Evolutionary conservation across 2,113 vertebrate genomes (phyloP).

Genomic region (Rhipidura dahli): DNA sequence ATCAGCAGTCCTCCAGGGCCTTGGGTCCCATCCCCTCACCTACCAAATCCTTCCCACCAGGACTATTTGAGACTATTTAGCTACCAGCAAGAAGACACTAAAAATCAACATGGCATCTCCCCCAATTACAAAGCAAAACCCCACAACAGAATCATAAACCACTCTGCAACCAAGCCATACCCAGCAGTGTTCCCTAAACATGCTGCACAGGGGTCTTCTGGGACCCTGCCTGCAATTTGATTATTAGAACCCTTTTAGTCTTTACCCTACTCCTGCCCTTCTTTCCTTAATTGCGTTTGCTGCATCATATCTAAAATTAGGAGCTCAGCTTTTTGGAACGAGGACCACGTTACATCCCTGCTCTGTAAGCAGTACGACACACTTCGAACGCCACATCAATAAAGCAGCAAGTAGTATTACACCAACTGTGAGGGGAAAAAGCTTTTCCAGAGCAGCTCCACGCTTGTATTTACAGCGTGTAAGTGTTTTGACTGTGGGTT

Average conservation of each 20-base stretch:
- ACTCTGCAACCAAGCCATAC: not conserved
- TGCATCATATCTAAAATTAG: constrained; percentile 53
- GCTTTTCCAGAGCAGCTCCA: constrained; percentile 7
- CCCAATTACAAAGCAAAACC: not conserved
- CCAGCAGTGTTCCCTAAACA: not conserved
- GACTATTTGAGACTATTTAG: not conserved
- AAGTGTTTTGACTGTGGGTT: constrained; percentile 46
- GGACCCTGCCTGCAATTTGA: constrained; percentile 16
- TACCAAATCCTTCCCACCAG: not conserved
- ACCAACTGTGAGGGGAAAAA: constrained; percentile 4
- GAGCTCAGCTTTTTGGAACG: constrained; percentile 47
- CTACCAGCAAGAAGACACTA: not conserved
- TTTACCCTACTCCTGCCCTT: constrained; percentile 57
- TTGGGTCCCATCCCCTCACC: not conserved
- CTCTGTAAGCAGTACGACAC: constrained; percentile 6
- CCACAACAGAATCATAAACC: not conserved
- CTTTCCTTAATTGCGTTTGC: constrained; percentile 62
- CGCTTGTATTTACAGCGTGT: not conserved
- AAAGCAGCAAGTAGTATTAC: constrained; percentile 18
- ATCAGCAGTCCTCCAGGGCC: not conserved
- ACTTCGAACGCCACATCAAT: not conserved
- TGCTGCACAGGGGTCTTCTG: not conserved
- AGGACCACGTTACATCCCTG: not conserved
- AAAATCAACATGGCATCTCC: not conserved
- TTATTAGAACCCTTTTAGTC: constrained; percentile 54